These are phyloP conservation scores for Heterochromis multidens DNA, from an alignment of 2,113 vertebrate species.

Conservation along the genomic window DNA sequence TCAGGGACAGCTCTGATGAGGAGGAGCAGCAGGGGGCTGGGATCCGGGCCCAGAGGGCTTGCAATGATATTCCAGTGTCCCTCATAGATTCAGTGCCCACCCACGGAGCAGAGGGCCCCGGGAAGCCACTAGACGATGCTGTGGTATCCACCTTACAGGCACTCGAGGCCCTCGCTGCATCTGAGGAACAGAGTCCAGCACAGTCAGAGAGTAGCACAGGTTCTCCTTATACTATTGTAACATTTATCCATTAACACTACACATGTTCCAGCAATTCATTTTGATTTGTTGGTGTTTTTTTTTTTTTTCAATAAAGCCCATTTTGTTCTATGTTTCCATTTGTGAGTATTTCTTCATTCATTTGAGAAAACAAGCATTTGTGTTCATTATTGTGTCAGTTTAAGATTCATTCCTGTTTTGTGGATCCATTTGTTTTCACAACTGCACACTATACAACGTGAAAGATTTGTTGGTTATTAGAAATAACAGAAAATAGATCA, in stretches of 20 bases:
- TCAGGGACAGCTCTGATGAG: constrained; percentile 97
- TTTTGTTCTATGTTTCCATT: constrained; percentile 72
- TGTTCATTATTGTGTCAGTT: constrained; percentile 33
- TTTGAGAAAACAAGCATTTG: constrained; percentile 28
- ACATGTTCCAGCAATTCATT: constrained; percentile 77
- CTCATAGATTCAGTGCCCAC: constrained; percentile 95
- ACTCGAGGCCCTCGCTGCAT: constrained; percentile 90
- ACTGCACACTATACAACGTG: constrained; percentile 30
- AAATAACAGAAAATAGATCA: neutral
- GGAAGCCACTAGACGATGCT: constrained; percentile 84
- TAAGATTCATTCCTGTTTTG: constrained; percentile 24
- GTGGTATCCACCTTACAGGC: constrained; percentile 92
- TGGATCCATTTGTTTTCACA: constrained; percentile 22
- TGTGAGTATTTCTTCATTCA: constrained; percentile 69
- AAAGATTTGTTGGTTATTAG: neutral
- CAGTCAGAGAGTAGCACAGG: constrained; percentile 97
- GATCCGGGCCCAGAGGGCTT: constrained; percentile 66
- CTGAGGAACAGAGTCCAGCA: constrained; percentile 85
- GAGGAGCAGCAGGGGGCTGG: constrained; percentile 86
- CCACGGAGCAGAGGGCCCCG: constrained; percentile 79
- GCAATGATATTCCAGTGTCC: constrained; percentile 92
- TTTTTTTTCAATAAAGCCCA: constrained; percentile 76
- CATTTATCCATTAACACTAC: constrained; percentile 91
- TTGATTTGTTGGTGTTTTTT: constrained; percentile 70
- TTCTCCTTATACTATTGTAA: constrained; percentile 98